Percentiles rank a stretch among this genome's conserved stretches.
phyloP scores from a whole-genome alignment of 2,113 vertebrate genomes.

The Tangachromis dhanisi region DNA sequence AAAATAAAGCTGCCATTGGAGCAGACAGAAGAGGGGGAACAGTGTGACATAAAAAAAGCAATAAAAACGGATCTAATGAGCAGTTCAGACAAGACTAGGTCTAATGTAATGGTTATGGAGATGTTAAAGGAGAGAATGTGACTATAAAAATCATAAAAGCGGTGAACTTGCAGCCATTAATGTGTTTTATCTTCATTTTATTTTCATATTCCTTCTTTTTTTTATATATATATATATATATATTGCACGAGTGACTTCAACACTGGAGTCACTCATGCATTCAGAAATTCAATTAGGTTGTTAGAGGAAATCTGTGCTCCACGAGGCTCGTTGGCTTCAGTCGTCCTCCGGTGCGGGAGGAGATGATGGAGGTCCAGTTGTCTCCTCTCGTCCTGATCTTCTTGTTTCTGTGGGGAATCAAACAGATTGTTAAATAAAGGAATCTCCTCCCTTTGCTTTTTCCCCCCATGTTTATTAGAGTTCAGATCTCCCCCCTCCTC shows the following conservation, averaged over 20 bases:
- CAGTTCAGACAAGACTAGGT: not conserved
- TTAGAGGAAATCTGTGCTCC: not conserved
- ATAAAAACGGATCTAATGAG: not conserved
- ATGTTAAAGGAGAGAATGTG: not conserved
- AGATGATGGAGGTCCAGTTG: not conserved
- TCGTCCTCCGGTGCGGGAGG: not conserved
- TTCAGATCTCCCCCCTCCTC: not conserved
- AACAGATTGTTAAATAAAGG: not conserved
- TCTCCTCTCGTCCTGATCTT: not conserved
- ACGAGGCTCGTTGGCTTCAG: not conserved
- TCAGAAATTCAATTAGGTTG: not conserved
- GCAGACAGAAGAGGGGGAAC: not conserved
- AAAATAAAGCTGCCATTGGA: not conserved
- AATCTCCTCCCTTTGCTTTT: not conserved
- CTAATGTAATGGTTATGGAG: not conserved
- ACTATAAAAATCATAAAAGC: not conserved
- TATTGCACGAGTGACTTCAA: not conserved
- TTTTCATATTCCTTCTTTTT: not conserved
- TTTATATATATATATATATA: not conserved
- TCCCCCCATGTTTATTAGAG: fast-evolving
- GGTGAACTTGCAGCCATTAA: not conserved
- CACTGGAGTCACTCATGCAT: not conserved
- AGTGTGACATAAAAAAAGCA: not conserved
- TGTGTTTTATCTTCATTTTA: not conserved
- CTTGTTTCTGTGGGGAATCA: not conserved